phyloP scores from a whole-genome alignment of 2,113 vertebrate genomes.

The Isurus oxyrinchus region DNA sequence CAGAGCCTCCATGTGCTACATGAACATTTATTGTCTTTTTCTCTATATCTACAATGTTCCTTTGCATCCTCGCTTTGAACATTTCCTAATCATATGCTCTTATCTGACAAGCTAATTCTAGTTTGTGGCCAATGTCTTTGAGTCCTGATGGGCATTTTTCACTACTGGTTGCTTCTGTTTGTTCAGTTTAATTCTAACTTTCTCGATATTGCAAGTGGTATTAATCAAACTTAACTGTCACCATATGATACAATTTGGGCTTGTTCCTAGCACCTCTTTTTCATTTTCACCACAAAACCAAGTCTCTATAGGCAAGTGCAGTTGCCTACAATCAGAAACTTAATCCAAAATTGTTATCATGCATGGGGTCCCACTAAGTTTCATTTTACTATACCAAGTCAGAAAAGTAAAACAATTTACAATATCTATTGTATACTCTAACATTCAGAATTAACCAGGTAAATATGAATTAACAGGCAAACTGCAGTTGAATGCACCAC shows the following conservation, averaged over 20 bases:
- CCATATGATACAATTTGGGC: not conserved
- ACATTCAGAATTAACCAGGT: too few relatives aligned
- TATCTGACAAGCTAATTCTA: slow-evolving; percentile 3
- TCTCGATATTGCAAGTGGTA: not conserved
- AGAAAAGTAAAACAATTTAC: too few relatives aligned
- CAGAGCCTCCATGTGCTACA: not conserved
- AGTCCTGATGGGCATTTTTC: not conserved
- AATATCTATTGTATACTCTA: too few relatives aligned
- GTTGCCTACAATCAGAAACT: not conserved
- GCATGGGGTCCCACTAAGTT: not conserved
- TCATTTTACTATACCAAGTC: not conserved
- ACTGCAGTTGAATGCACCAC: too few relatives aligned
- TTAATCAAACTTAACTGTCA: not conserved
- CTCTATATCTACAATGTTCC: not conserved
- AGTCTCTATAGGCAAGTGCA: not conserved
- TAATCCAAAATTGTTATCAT: not conserved
- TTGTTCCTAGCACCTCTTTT: not conserved
- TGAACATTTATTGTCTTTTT: too few relatives aligned
- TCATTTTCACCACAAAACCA: not conserved
- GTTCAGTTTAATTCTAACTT: not conserved
- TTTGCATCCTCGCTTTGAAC: not conserved
- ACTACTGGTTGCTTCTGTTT: not conserved
- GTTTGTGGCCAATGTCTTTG: not conserved
- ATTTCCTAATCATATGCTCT: not conserved
- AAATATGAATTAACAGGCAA: too few relatives aligned